Evolutionary conservation across 2,888 invertebrate genomes (phyloP).

Genomic region (Villa cingulata): DNA sequence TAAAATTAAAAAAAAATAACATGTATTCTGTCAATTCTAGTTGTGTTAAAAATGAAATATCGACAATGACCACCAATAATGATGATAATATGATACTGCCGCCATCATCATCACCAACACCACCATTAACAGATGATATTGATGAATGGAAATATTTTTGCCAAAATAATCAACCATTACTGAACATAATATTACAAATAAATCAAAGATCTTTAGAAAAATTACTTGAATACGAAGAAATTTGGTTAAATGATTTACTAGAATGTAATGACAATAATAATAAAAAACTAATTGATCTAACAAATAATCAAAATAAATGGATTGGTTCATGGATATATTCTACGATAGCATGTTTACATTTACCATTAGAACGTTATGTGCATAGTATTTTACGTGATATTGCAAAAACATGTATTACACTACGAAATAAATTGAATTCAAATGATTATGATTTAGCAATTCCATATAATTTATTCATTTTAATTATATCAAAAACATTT

Average conservation of each 20-base stretch:
- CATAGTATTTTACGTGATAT: conserved; percentile 29
- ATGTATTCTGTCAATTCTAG: conserved; percentile 10
- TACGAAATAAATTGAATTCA: conserved; percentile 23
- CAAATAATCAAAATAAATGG: conserved; percentile 25
- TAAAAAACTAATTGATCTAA: conserved; percentile 17
- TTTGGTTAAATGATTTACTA: conserved; percentile 26
- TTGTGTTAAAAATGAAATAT: too few species aligned
- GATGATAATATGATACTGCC: not conserved
- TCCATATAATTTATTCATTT: conserved; percentile 31
- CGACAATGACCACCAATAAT: too few species aligned
- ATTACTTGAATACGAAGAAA: conserved; percentile 25
- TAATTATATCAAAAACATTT: conserved; percentile 30
- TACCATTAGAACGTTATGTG: conserved; percentile 31
- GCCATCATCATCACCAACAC: not conserved
- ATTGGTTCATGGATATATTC: conserved; percentile 32
- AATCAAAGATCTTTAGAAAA: conserved; percentile 28
- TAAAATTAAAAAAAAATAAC: too few species aligned
- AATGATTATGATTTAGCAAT: conserved; percentile 22
- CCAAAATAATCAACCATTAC: conserved; percentile 23
- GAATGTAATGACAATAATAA: not conserved
- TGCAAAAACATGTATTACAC: conserved; percentile 26
- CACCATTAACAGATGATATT: conserved; percentile 20
- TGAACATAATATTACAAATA: conserved; percentile 27
- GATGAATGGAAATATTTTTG: conserved; percentile 27
- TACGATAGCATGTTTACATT: conserved; percentile 27